phyloP scores from a whole-genome alignment of 1,140 invertebrate species.

The Hetaerina americana region DNA sequence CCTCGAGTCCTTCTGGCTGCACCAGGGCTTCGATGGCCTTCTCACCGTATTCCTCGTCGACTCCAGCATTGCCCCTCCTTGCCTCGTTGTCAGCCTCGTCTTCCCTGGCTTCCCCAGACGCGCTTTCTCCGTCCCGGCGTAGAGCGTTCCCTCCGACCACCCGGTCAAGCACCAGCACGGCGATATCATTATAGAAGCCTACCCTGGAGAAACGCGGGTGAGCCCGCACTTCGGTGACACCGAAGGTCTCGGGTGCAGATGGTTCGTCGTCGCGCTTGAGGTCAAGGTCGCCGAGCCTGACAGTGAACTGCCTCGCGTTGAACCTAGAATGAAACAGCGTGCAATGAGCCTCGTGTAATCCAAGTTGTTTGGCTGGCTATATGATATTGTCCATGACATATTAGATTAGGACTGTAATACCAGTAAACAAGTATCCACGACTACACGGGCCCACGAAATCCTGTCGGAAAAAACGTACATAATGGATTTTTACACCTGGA shows the following conservation, averaged over 20 bases:
- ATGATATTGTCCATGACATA: too few relatives aligned
- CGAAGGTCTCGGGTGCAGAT: conserved; percentile 59
- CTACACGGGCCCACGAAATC: too few relatives aligned
- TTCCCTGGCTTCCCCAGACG: neutral
- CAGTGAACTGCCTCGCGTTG: conserved; percentile 70
- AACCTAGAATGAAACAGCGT: conserved; percentile 44
- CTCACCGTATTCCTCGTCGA: neutral
- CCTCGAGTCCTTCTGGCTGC: neutral
- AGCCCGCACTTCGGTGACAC: conserved; percentile 59
- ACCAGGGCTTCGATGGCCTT: neutral
- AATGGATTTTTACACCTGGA: too few relatives aligned
- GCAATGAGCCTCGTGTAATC: too few relatives aligned
- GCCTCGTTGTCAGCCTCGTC: neutral
- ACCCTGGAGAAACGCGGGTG: conserved; percentile 70
- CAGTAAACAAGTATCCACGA: too few relatives aligned
- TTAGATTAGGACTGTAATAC: too few relatives aligned
- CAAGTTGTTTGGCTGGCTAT: too few relatives aligned
- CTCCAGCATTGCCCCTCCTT: neutral
- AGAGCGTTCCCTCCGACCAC: conserved; percentile 36
- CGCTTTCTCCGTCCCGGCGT: too few relatives aligned
- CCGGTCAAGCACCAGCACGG: conserved; percentile 58
- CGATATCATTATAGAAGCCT: conserved; percentile 87
- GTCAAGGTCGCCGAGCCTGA: conserved; percentile 78
- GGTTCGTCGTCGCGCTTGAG: conserved; percentile 66
- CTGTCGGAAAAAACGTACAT: neutral